These are phyloP conservation scores for Rhagium mordax DNA, from an alignment of 2,888 invertebrate species.

Conservation along the genomic window DNA sequence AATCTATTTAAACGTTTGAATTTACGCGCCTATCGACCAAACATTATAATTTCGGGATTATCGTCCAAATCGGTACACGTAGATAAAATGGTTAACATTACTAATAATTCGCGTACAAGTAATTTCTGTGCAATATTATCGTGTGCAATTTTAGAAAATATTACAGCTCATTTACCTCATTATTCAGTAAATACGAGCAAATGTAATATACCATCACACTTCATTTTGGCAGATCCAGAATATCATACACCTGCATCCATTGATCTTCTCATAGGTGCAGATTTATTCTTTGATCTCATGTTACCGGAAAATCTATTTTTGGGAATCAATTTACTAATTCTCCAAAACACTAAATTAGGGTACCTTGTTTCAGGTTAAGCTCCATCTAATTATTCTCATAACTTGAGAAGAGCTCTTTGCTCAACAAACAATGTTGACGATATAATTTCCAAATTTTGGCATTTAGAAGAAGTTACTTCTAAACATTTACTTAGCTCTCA, in stretches of 20 bases:
- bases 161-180: background rate
- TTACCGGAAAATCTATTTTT: background rate
- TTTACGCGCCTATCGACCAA: background rate
- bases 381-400: background rate
- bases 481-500: background rate
- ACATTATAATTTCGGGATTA: slow-evolving; percentile 3
- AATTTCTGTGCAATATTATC: background rate
- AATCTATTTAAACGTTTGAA: background rate
- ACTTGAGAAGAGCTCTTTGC: background rate
- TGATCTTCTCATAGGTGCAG: slow-evolving; percentile 7
- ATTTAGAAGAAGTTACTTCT: background rate
- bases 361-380: background rate
- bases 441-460: background rate
- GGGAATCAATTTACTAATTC: slow-evolving; percentile 1
- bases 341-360: slow-evolving; percentile 9
- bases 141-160: background rate
- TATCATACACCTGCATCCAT: background rate
- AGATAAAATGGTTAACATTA: background rate
- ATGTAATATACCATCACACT: background rate
- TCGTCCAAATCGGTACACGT: background rate
- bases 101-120: background rate
- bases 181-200: background rate
- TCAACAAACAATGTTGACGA: background rate
- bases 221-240: background rate
- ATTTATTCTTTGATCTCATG: background rate